These are phyloP conservation scores for Gordius sp. DNA, from an alignment of 2,888 invertebrate species.

Conservation along the genomic window DNA sequence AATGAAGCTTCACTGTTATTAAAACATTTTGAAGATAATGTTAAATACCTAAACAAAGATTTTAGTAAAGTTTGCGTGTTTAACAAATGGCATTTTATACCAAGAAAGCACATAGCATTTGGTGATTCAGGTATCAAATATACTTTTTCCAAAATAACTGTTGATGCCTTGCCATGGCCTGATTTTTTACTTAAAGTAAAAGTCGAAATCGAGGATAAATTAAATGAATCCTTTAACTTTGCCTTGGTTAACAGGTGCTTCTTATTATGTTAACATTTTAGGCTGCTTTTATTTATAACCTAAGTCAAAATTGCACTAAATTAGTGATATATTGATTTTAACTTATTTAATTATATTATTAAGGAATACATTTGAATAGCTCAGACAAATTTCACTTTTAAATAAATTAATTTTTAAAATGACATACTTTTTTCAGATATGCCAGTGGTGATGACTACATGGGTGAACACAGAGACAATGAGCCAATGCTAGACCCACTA, in stretches of 20 bases:
- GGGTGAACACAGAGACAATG: conserved; percentile 45
- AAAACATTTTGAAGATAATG: conserved; percentile 31
- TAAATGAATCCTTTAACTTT: conserved; percentile 39
- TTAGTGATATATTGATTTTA: too few relatives aligned
- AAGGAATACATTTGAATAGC: not conserved
- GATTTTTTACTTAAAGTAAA: conserved; percentile 33
- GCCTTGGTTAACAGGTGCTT: conserved; percentile 41
- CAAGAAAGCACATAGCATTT: conserved; percentile 42
- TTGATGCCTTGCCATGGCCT: conserved; percentile 41
- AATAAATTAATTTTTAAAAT: not conserved
- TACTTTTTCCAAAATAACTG: conserved; percentile 39
- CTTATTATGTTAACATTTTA: conserved; percentile 23
- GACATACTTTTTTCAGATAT: conserved; percentile 32
- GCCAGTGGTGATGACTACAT: conserved; percentile 42
- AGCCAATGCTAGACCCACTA: conserved; percentile 38
- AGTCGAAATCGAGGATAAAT: conserved; percentile 32
- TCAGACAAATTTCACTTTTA: not conserved
- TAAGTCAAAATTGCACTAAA: too few relatives aligned
- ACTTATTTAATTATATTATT: too few relatives aligned
- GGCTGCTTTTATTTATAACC: not conserved
- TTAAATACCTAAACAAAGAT: conserved; percentile 39
- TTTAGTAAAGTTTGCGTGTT: conserved; percentile 39
- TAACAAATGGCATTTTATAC: conserved; percentile 41
- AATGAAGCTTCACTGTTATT: conserved; percentile 5
- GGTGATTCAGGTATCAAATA: conserved; percentile 41